These are phyloP conservation scores for Eleutherodactylus coqui DNA, from an alignment of 2,797 vertebrate species.

Conservation along the genomic window DNA sequence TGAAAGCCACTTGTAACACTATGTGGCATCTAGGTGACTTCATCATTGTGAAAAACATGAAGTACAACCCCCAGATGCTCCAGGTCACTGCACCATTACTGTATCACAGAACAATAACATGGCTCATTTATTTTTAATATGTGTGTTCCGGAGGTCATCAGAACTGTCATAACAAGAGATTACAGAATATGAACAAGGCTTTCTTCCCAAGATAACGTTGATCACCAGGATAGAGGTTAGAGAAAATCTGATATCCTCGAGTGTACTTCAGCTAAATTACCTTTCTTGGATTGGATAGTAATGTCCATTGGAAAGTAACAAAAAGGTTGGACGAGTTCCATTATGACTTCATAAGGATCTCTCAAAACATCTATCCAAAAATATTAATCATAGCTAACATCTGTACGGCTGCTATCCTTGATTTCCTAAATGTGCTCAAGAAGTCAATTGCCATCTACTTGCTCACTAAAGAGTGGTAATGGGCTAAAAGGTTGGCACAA, in stretches of 20 bases:
- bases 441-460: not conserved
- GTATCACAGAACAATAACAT: conserved; percentile 3
- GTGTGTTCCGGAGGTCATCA: conserved; percentile 19
- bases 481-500: not conserved
- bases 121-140: conserved; percentile 44
- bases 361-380: not conserved
- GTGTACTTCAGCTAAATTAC: conserved; percentile 17
- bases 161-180: conserved; percentile 28
- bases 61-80: not conserved
- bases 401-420: not conserved
- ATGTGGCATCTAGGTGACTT: not conserved
- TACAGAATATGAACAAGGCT: conserved; percentile 18
- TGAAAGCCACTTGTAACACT: not conserved
- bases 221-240: conserved; percentile 6
- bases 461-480: not conserved
- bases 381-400: not conserved
- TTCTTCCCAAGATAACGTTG: not conserved
- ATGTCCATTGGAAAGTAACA: conserved; percentile 1
- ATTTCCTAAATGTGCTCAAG: conserved; percentile 1
- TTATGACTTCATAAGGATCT: not conserved
- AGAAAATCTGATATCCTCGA: conserved; percentile 25
- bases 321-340: conserved; percentile 1
- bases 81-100: not conserved
- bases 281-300: conserved; percentile 6
- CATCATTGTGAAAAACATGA: not conserved